Evolutionary conservation across 2,797 vertebrate species (phyloP).

Genomic region (Acanthis flammea): DNA sequence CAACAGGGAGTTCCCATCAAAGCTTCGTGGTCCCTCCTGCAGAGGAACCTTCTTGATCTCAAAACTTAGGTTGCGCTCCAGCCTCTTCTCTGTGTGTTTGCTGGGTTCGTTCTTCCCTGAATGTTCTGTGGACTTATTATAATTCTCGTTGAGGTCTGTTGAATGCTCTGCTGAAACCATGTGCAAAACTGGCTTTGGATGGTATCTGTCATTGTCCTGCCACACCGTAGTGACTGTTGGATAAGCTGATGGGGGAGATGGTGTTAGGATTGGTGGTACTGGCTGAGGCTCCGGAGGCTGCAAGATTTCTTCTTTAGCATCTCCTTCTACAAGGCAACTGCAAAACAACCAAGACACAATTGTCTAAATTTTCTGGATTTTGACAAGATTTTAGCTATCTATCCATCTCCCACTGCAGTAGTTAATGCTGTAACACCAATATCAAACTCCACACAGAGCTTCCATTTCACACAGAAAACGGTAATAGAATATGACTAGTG

Average conservation of each 20-base stretch:
- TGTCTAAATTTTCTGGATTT: background rate
- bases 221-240: slow-evolving; percentile 94
- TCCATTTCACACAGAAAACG: background rate
- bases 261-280: slow-evolving; percentile 94
- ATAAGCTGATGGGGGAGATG: slow-evolving; percentile 93
- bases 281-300: slow-evolving; percentile 96
- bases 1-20: slow-evolving; percentile 83
- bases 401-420: background rate
- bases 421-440: background rate
- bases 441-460: background rate
- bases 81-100: slow-evolving; percentile 79
- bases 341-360: background rate
- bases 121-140: slow-evolving; percentile 78
- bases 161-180: slow-evolving; percentile 81
- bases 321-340: slow-evolving; percentile 92
- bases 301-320: slow-evolving; percentile 95
- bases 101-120: slow-evolving; percentile 73
- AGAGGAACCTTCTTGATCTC: slow-evolving; percentile 96
- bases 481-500: background rate
- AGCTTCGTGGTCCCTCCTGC: slow-evolving; percentile 92
- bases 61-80: slow-evolving; percentile 92
- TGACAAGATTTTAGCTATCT: background rate
- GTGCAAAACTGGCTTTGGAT: slow-evolving; percentile 95
- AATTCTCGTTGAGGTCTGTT: slow-evolving; percentile 91
- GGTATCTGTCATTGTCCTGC: slow-evolving; percentile 97